phyloP scores from a whole-genome alignment of 2,113 vertebrate species.

The Chaetodon trifascialis region DNA sequence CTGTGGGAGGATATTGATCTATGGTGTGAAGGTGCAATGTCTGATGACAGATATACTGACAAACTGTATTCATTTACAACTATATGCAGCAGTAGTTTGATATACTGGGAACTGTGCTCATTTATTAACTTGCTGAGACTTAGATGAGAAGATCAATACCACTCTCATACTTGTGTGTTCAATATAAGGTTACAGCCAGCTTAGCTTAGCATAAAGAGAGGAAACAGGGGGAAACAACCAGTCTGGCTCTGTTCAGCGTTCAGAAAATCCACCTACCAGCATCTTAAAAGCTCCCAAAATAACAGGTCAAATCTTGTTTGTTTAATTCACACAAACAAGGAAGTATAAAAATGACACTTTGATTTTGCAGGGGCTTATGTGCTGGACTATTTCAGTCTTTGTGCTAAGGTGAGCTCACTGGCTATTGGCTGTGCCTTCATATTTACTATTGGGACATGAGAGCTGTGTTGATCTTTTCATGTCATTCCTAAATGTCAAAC shows the following conservation, averaged over 20 bases:
- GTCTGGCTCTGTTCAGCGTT: background rate
- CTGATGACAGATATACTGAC: background rate
- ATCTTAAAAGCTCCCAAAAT: background rate
- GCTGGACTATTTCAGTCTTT: background rate
- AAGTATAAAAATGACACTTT: background rate
- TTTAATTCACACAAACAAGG: background rate
- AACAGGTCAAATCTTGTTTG: background rate
- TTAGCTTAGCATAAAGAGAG: background rate
- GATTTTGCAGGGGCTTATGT: background rate
- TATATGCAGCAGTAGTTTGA: background rate
- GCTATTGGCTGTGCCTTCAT: background rate
- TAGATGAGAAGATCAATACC: background rate
- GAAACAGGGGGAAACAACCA: background rate
- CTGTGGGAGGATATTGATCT: slow-evolving; percentile 78
- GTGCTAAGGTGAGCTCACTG: background rate
- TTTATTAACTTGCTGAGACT: background rate
- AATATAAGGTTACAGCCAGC: background rate
- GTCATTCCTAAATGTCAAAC: background rate
- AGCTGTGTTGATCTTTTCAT: background rate
- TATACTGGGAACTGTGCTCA: background rate
- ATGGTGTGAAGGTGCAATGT: slow-evolving; percentile 82
- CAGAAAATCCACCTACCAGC: background rate
- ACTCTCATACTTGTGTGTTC: background rate
- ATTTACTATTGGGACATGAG: background rate
- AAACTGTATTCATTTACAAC: background rate